phyloP scores from a whole-genome alignment of 2,113 vertebrate species.

The Bagarius yarrelli region DNA sequence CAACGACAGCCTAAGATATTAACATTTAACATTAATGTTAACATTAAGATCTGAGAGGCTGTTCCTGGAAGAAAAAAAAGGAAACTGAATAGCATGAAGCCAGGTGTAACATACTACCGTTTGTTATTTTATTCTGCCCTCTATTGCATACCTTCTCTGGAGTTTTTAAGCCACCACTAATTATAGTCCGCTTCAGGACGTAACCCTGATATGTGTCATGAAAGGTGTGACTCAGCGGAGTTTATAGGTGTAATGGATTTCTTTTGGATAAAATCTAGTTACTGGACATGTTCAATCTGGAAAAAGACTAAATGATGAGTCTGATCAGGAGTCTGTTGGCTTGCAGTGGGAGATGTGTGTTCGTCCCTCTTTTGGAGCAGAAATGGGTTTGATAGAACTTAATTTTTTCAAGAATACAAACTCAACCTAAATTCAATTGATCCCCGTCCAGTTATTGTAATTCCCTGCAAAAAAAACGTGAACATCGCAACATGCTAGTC shows the following conservation, averaged over 20 bases:
- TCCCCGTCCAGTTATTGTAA: too few relatives aligned
- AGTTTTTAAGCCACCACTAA: slow-evolving; percentile 5
- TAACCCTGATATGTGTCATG: not conserved
- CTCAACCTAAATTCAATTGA: too few relatives aligned
- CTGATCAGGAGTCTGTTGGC: too few relatives aligned
- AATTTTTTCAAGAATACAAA: too few relatives aligned
- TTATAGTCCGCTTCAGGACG: slow-evolving; percentile 1
- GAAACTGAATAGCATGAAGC: not conserved
- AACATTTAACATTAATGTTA: not conserved
- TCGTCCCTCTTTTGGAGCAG: too few relatives aligned
- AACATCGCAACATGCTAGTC: too few relatives aligned
- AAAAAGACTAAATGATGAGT: too few relatives aligned
- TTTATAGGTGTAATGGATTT: not conserved
- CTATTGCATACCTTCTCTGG: not conserved
- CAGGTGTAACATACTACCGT: not conserved
- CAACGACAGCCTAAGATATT: slow-evolving; percentile 19
- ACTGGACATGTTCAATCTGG: too few relatives aligned
- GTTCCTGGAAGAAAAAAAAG: slow-evolving; percentile 14
- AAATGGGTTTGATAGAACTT: too few relatives aligned
- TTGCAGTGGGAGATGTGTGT: too few relatives aligned
- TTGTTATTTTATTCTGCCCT: not conserved
- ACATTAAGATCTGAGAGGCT: slow-evolving; percentile 13
- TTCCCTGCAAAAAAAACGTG: too few relatives aligned
- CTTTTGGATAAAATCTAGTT: not conserved
- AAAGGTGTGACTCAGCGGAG: not conserved